A percentile compares a stretch with the other conserved stretches of the same genome.
Evolutionary conservation across 2,113 vertebrate genomes (phyloP).

Genomic region (Neotoma lepida): DNA sequence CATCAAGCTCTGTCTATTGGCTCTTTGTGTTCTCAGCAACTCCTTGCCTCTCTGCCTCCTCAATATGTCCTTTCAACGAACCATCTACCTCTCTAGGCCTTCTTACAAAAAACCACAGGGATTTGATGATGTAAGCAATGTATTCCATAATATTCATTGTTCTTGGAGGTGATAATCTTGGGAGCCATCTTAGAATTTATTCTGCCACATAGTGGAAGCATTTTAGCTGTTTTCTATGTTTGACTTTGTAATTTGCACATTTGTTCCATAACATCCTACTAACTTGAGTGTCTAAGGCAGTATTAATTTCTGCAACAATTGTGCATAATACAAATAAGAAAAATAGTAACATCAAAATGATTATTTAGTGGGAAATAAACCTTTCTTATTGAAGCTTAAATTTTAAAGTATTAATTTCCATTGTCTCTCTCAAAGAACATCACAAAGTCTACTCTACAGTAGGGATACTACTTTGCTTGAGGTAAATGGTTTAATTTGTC

Average conservation of each 20-base stretch:
- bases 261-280: slow-evolving; percentile 15
- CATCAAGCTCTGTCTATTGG: background rate
- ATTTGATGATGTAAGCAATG: too few relatives aligned
- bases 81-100: background rate
- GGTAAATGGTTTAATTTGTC: slow-evolving; percentile 31
- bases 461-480: slow-evolving; percentile 66
- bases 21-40: rapidly evolving
- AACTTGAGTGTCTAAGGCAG: slow-evolving; percentile 66
- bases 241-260: slow-evolving; percentile 62
- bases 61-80: background rate
- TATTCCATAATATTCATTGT: background rate
- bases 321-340: slow-evolving; percentile 42
- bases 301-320: slow-evolving; percentile 58
- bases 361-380: background rate
- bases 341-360: slow-evolving; percentile 62
- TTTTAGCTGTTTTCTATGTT: background rate
- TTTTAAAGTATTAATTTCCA: background rate
- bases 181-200: background rate
- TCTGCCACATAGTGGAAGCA: background rate
- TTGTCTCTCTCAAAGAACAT: background rate
- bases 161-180: background rate
- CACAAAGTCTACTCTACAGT: background rate
- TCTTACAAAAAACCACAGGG: background rate
- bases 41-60: rapidly evolving
- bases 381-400: background rate